phyloP scores from a whole-genome alignment of 2,797 vertebrate species.

The Karalla daura region DNA sequence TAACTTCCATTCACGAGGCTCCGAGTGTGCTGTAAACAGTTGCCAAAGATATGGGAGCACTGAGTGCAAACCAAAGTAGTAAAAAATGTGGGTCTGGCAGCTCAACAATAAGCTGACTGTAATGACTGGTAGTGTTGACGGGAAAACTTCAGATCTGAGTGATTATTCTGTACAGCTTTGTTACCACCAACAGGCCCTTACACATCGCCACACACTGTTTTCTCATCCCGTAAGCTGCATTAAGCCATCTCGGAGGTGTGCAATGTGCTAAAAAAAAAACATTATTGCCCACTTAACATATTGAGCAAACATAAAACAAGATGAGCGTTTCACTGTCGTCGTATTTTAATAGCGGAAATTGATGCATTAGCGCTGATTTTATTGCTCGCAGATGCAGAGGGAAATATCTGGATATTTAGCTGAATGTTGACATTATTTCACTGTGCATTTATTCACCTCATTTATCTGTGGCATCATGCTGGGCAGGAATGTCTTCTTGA shows the following conservation, averaged over 20 bases:
- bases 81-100: background rate
- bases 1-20: background rate
- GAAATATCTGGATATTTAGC: background rate
- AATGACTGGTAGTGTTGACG: background rate
- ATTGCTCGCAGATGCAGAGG: background rate
- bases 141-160: background rate
- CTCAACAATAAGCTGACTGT: background rate
- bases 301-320: background rate
- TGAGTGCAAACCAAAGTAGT: background rate
- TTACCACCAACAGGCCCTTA: background rate
- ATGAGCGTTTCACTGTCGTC: background rate
- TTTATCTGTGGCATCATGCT: background rate
- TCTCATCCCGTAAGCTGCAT: background rate
- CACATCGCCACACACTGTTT: background rate
- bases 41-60: background rate
- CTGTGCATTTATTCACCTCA: background rate
- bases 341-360: background rate
- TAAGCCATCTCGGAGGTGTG: background rate
- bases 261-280: background rate
- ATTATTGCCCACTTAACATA: background rate
- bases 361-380: background rate
- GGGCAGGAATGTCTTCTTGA: background rate
- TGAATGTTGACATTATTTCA: background rate
- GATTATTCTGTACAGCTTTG: background rate
- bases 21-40: background rate